Percentiles rank a stretch among this genome's conserved stretches.
Conservation (phyloP, 2,888 invertebrate genomes). For the Clusia tigrina region DNA sequence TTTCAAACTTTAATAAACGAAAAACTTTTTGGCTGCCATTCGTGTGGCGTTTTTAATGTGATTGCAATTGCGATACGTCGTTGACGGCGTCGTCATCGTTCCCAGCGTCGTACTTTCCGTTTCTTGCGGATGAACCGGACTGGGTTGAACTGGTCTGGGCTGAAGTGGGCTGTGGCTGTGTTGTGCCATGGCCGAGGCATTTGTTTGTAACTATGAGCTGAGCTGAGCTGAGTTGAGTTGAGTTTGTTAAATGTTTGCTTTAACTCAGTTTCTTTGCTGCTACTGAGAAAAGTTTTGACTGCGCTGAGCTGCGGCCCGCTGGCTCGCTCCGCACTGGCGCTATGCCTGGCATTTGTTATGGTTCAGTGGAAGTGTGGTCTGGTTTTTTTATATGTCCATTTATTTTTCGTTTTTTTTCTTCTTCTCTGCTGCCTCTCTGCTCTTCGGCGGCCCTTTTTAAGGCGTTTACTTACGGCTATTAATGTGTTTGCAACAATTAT, state of each 20-base stretch:
- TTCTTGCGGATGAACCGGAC: too few species aligned
- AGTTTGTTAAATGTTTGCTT: background rate
- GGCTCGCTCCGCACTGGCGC: background rate
- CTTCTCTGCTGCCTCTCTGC: slow-evolving; percentile 21
- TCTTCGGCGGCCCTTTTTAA: background rate
- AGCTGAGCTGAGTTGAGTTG: background rate
- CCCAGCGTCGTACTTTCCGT: too few species aligned
- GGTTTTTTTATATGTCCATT: background rate
- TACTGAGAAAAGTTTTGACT: background rate
- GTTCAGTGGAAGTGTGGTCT: background rate
- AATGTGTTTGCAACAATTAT: slow-evolving; percentile 39
- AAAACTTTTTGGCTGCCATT: slow-evolving; percentile 29
- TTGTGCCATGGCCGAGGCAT: background rate
- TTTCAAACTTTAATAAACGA: slow-evolving; percentile 25
- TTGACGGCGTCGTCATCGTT: background rate
- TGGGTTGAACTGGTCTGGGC: background rate
- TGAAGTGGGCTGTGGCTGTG: background rate
- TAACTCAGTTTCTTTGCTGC: background rate
- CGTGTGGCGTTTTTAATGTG: slow-evolving; percentile 46
- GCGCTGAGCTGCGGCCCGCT: background rate
- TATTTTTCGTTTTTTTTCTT: background rate
- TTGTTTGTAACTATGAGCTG: background rate
- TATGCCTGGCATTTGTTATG: slow-evolving; percentile 4
- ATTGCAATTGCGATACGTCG: slow-evolving; percentile 48
- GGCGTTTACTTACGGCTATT: slow-evolving; percentile 38